Evolutionary conservation across 2,113 vertebrate genomes (phyloP), one percentile per base, ranked within the genome.

Genomic region (Megaptera novaeangliae): DNA sequence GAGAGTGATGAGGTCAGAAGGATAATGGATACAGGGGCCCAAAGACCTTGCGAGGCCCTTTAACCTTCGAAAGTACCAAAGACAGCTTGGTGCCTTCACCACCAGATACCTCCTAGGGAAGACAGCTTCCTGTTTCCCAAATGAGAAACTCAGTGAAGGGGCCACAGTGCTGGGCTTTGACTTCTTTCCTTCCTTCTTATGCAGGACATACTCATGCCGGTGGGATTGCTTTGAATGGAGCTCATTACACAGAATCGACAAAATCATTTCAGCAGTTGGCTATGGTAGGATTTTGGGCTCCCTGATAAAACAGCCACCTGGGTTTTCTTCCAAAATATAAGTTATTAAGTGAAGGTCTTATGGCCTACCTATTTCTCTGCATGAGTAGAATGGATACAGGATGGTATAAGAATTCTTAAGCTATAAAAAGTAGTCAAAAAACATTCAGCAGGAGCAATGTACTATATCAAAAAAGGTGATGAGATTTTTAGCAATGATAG

Each of bases 341-440:
- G 21, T 95, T 84, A 80, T 25, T 91, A 95, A 61, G 31, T 71
- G 17, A 95, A 98, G 57, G 13, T 93, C 93, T 96, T 96, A 96
- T 96, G 94, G 90, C 85, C 81, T 95, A 59, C 49, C 34, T 20
- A 0, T 8, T 82, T 44, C 39, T 83, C 92, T 96, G 84, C 34
- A 6, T 8, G 31, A 81, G 49, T 46, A 95, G 93, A 80, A 77
- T 41, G 57, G 91, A 34, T 80, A 29, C 55, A 96, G 71, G 49
- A 84, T 63, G 88, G 36, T 49, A 25, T 34, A 75, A 93, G 87
- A 97, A 77, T 64, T 78, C 61, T 36, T 46, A 41, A 87, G 57
- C 81, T 66, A 97, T 77, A 95, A 96, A 6, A 7, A 88, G 61
- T 71, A 77, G 91, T 68, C 11, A 6, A 4, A 29, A 96, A 91